These are phyloP conservation scores for Drosophila equinoxialis DNA, from an alignment of 1,140 invertebrate species.

Conservation along the genomic window DNA sequence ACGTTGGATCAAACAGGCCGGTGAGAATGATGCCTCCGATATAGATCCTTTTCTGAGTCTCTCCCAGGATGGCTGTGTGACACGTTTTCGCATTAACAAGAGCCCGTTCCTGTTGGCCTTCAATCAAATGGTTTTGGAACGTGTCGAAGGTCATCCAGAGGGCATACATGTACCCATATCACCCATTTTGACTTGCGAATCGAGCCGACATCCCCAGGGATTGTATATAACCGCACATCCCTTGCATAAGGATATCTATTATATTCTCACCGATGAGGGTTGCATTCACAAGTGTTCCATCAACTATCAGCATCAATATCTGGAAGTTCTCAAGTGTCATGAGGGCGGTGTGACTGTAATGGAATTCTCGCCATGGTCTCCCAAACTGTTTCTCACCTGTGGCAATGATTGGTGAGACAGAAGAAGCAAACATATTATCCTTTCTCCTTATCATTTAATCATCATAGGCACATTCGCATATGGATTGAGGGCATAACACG, in stretches of 20 bases:
- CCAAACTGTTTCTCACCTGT: constrained; percentile 90
- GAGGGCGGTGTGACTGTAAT: constrained; percentile 90
- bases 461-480: constrained; percentile 85
- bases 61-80: constrained; percentile 86
- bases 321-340: constrained; percentile 90
- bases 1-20: constrained; percentile 83
- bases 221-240: constrained; percentile 88
- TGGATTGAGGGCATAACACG: constrained; percentile 89
- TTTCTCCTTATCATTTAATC: too few species aligned
- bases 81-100: constrained; percentile 83
- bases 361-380: constrained; percentile 90
- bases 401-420: constrained; percentile 89
- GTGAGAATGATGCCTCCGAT: constrained; percentile 77
- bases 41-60: constrained; percentile 84
- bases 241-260: constrained; percentile 86
- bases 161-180: constrained; percentile 77
- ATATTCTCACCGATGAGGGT: constrained; percentile 93
- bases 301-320: constrained; percentile 86
- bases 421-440: too few species aligned
- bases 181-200: constrained; percentile 39
- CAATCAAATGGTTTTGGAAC: constrained; percentile 86
- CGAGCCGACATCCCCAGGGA: constrained; percentile 84
- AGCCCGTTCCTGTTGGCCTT: constrained; percentile 82
- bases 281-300: constrained; percentile 90
- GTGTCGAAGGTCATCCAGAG: constrained; percentile 87